A percentile compares a stretch with the other conserved stretches of the same genome.
phyloP scores from a whole-genome alignment of 2,888 invertebrate genomes.

The Dynastes tityus region DNA sequence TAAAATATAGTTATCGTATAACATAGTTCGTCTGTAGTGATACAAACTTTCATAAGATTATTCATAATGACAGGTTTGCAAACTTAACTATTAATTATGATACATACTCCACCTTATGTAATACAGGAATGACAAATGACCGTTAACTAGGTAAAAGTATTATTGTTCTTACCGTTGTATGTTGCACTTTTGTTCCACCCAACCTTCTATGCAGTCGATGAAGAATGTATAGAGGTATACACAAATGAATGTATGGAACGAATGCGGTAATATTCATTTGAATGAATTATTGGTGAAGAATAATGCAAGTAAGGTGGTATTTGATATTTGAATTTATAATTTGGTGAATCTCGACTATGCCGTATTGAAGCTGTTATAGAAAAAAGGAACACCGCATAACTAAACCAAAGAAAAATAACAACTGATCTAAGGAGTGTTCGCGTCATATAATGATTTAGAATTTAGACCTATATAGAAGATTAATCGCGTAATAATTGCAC shows the following conservation, averaged over 20 bases:
- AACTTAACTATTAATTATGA: constrained; percentile 56
- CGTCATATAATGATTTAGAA: neutral
- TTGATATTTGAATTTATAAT: constrained; percentile 50
- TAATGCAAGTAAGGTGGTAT: constrained; percentile 48
- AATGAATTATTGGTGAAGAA: constrained; percentile 42
- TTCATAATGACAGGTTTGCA: constrained; percentile 43
- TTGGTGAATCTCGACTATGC: constrained; percentile 46
- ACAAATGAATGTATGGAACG: constrained; percentile 33
- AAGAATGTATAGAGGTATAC: constrained; percentile 27
- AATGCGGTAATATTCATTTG: constrained; percentile 43
- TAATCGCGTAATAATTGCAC: constrained; percentile 9
- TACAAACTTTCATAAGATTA: constrained; percentile 27
- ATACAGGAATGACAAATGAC: constrained; percentile 57
- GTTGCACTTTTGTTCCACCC: constrained; percentile 45
- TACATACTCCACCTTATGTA: constrained; percentile 55
- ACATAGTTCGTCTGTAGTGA: neutral
- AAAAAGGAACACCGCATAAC: too few relatives aligned
- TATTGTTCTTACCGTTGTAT: constrained; percentile 51
- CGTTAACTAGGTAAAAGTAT: constrained; percentile 59
- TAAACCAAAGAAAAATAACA: too few relatives aligned
- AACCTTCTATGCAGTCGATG: constrained; percentile 25
- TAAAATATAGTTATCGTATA: neutral
- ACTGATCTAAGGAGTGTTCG: neutral
- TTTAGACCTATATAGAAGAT: neutral
- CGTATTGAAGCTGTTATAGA: too few relatives aligned